These are phyloP conservation scores for Numenius arquata DNA, from an alignment of 2,113 vertebrate species.

Conservation along the genomic window DNA sequence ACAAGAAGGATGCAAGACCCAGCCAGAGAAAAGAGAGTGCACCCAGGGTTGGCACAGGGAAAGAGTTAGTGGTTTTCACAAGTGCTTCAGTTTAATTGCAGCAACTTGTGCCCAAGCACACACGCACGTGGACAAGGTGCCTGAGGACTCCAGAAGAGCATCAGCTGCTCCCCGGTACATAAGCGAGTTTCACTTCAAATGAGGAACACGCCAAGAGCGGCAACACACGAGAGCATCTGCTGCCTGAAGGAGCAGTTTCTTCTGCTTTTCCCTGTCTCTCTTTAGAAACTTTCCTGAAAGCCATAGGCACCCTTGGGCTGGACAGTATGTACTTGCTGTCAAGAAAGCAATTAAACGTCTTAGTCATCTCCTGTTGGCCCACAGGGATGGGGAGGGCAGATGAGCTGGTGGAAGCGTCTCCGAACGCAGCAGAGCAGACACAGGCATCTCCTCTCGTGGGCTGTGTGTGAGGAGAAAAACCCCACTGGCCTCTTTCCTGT, in stretches of 20 bases:
- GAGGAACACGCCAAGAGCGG: background rate
- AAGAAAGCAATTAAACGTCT: background rate
- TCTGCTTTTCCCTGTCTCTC: background rate
- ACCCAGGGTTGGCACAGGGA: background rate
- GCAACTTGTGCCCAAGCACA: background rate
- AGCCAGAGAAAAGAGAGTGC: background rate
- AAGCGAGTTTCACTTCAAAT: background rate
- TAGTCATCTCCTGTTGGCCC: background rate
- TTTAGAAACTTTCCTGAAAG: background rate
- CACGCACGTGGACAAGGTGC: accelerated
- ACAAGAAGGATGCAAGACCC: accelerated
- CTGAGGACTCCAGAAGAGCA: background rate
- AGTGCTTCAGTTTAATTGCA: background rate
- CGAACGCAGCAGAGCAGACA: background rate
- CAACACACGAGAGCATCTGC: background rate
- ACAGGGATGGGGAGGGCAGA: background rate
- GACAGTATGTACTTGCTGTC: background rate
- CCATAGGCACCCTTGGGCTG: accelerated
- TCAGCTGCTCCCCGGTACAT: background rate
- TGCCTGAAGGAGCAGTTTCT: background rate
- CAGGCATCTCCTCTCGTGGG: accelerated
- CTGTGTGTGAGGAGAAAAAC: background rate
- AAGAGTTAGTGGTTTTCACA: background rate
- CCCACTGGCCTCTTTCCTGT: background rate
- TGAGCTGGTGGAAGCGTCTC: accelerated